Evolutionary conservation across 35 echinoderm and acorn worm genomes (phyloP).

Genomic region (Chiridota heheva): DNA sequence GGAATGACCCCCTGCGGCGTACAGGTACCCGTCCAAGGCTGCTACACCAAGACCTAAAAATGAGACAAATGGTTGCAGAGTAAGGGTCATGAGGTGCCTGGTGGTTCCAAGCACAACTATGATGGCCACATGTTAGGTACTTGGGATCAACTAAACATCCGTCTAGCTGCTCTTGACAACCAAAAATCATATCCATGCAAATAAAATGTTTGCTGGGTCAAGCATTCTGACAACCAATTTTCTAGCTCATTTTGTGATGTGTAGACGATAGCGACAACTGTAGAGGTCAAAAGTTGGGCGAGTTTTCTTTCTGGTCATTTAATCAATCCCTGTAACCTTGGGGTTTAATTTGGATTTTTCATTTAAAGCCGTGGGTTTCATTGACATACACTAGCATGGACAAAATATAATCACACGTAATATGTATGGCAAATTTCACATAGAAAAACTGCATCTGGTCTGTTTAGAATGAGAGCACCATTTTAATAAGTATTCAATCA

Average conservation of each 20-base stretch:
- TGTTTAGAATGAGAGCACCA: no score
- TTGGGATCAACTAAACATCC: background rate
- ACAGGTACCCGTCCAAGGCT: slow-evolving; percentile 72
- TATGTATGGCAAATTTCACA: no score
- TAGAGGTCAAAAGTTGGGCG: no score
- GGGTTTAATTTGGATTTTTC: no score
- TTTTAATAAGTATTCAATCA: no score
- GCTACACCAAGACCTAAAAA: slow-evolving; percentile 87
- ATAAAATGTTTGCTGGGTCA: background rate
- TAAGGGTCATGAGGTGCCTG: background rate
- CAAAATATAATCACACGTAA: no score
- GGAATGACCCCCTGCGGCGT: slow-evolving; percentile 93
- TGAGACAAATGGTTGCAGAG: background rate
- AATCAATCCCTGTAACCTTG: no score
- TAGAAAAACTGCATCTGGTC: no score
- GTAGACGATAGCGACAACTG: no score
- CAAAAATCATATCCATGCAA: background rate
- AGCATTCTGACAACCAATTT: background rate
- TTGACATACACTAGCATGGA: no score
- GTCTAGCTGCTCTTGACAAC: background rate
- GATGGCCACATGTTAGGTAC: background rate
- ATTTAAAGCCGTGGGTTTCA: no score
- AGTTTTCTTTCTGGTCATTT: no score
- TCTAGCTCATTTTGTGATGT: background rate
- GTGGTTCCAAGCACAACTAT: background rate